These are phyloP conservation scores for Pleuronectes platessa DNA, from an alignment of 2,113 vertebrate genomes.

Conservation along the genomic window DNA sequence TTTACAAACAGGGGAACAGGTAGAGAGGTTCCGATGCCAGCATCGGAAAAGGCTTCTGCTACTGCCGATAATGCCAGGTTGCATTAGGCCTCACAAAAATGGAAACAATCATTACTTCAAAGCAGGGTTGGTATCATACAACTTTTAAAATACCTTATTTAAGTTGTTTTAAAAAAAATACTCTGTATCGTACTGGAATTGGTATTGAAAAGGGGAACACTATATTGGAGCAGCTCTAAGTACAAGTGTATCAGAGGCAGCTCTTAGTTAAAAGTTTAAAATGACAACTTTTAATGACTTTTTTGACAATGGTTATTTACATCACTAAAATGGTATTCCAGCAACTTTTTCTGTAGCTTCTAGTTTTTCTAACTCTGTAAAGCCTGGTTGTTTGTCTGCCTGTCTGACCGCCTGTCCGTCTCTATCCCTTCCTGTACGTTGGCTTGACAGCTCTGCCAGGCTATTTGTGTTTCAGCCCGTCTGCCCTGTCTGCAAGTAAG, in stretches of 20 bases:
- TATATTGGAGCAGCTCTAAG: too few species aligned
- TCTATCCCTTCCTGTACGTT: conserved; percentile 28
- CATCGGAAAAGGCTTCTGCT: too few species aligned
- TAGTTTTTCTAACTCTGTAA: conserved; percentile 34
- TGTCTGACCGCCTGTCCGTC: conserved; percentile 48
- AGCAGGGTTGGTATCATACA: too few species aligned
- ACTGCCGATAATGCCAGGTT: too few species aligned
- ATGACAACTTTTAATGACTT: background rate
- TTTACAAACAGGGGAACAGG: background rate
- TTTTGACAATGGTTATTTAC: background rate
- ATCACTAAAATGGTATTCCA: conserved; percentile 3
- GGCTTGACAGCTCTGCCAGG: conserved; percentile 52
- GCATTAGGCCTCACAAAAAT: too few species aligned
- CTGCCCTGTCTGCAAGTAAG: conserved; percentile 47
- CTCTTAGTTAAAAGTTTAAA: too few species aligned
- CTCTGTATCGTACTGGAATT: too few species aligned
- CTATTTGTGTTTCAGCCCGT: conserved; percentile 60
- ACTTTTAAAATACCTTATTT: too few species aligned
- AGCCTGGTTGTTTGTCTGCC: conserved; percentile 31
- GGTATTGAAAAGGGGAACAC: too few species aligned
- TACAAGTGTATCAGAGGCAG: too few species aligned
- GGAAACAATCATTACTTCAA: too few species aligned
- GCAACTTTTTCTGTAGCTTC: background rate
- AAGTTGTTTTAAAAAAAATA: too few species aligned
- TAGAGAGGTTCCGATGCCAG: background rate